Percentiles rank a stretch among this genome's conserved stretches.
Evolutionary conservation across 2,888 invertebrate species (phyloP).

Genomic region (Allygus modestus): DNA sequence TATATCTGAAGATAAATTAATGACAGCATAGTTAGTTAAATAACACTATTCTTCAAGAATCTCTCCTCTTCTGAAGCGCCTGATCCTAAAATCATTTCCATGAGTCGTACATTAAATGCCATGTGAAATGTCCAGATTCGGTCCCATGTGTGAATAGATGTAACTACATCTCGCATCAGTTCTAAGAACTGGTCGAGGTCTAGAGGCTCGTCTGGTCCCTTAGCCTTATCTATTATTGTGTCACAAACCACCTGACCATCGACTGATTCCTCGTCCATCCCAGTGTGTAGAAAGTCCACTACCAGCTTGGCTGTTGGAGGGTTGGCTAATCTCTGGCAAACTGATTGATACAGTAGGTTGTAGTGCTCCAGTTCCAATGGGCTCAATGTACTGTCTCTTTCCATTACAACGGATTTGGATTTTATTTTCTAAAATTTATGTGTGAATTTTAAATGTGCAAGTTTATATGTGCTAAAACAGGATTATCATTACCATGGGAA

Average conservation of each 20-base stretch:
- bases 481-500: background rate
- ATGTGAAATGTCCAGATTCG: slow-evolving; percentile 23
- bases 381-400: background rate
- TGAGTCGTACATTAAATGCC: slow-evolving; percentile 13
- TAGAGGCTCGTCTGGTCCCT: background rate
- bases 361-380: slow-evolving; percentile 9
- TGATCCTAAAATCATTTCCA: slow-evolving; percentile 18
- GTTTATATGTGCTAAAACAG: too few species aligned
- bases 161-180: background rate
- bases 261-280: slow-evolving; percentile 1
- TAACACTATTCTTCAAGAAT: too few species aligned
- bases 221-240: background rate
- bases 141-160: slow-evolving; percentile 6
- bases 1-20: too few species aligned
- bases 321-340: slow-evolving; percentile 7
- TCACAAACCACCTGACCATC: slow-evolving; percentile 9
- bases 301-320: slow-evolving; percentile 11
- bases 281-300: background rate
- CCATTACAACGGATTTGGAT: background rate
- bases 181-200: slow-evolving; percentile 20
- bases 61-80: background rate
- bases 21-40: too few species aligned
- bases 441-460: slow-evolving; percentile 27
- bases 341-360: background rate
- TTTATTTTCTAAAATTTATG: slow-evolving; percentile 47